Base-by-base conservation (phyloP, 2,888 invertebrate genomes). In the Polia nebulosa region DNA sequence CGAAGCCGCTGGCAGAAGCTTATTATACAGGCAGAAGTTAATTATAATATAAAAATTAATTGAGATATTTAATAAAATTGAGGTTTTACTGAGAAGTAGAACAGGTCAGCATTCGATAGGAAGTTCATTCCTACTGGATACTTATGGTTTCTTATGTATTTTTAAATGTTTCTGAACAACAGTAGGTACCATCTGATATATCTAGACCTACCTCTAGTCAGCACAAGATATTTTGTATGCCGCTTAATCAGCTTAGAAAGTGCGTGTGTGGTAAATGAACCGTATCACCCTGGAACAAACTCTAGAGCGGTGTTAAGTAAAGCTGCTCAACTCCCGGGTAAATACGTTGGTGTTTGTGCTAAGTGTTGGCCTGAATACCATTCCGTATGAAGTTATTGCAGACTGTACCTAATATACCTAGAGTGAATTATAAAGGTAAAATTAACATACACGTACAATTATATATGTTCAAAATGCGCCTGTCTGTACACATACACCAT, bases 401-500 rank as follows among this genome's bases (percentile, higher is more conserved):
- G 15, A n/a, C 2, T 5, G n/a, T n/a, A 41, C n/a, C 17, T 32
- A n/a, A 57, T 56, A 62, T 22, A n/a, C n/a, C n/a, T n/a, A 11
- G 22, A 15, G 25, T 44, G 1, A 5, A 22, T 29, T 4, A 45
- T 20, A 11, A 41, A 32, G n/a, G n/a, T 41, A 56, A 27, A 15
- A 8, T 17, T 25, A 41, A 32, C 22, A n/a, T 8, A 11, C 1
- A 11, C 11, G 5, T 11, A 44, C 17, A 34, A 44, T 36, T 36
- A 20, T 27, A 27, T 45, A 45, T 45, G 63, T 6, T 17, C 60
- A 63, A 36, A 60, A 20, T 45, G 34, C 17, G 39, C 17, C 17
- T 17, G 39, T 17, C 7, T n/a, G 6, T 39, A 17, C 9, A 59
- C 44, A 22, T 56, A 57, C 8, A 22, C 17, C 32, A 44, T 22